Base-by-base conservation (phyloP, 2,888 invertebrate species). In the Ectemnius continuus region DNA sequence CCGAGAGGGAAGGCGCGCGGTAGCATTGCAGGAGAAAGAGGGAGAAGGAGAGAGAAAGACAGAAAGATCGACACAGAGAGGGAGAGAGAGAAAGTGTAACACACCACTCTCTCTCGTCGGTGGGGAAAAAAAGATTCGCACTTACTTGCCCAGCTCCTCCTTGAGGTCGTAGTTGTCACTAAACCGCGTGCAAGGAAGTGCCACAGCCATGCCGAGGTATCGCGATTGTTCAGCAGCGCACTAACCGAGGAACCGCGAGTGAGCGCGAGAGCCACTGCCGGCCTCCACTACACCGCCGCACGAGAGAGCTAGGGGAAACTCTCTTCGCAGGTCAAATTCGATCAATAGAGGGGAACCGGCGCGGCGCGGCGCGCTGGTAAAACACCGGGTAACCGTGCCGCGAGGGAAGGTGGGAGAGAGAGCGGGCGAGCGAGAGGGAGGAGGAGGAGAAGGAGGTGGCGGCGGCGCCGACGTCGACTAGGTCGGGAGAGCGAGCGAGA, bases 141-240 rank as follows among this genome's bases (percentile, higher is more conserved):
- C 97, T 95, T 94, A 97, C 97, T 99, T 99, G 92, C 99, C 99
- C 91, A 99, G 94, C 94, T 99, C 99, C 93, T 99, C 99, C 93
- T 99, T 99, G 88, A 99, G 95, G 91, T 99, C 99, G 93, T 99
- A 99, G 93, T 99, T 98, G 93, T 99, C 99, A 93, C 97, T 98
- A 93, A 99, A 99, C 91, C 98, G 97, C 91, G 98, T 98, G 93
- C 97, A 97, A 93, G 96, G 95, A 92, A 95, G 94, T 91, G 96
- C 96, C 92, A 95, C 95, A 93, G 97, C 95, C 97, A 97, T 97
- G 92, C 92, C 92, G 92, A 92, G 84, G 84, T 80, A 70, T 79
- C 82, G 72, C 81, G 85, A 84, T 83, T 79, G 83, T 81, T 81
- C 78, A 79, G 36, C 36, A 36, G 66, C 76, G 80, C 84, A 81